Base-by-base conservation (phyloP, 2,113 vertebrate species). In the Spizaetus ornatus region DNA sequence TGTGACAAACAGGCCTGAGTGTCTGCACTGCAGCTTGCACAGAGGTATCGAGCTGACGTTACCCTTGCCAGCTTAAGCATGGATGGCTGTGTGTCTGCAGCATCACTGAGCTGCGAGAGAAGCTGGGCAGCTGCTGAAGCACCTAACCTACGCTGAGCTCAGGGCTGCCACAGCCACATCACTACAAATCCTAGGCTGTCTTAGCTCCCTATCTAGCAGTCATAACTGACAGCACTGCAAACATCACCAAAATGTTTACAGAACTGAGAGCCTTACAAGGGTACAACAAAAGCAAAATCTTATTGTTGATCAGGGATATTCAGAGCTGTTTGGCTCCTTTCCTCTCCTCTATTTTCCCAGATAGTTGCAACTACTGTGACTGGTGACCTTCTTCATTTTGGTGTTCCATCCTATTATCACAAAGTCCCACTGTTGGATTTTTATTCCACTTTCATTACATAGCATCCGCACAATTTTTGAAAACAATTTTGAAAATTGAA, bases 1-100 rank as follows among this genome's bases (percentile, higher is more conserved):
- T 0, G 0, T 5, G 20, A 32, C 65, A 62, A 40, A 34, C 14
- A 52, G 25, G 18, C 16, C 26, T 4, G 9, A 40, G 29, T 3
- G 16, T 14, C 40, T 12, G 15, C 31, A 13, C 20, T 53, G 52
- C 42, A 40, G 52, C n/a, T 59, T 31, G 31, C 31, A 25, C 2
- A 10, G 27, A 23, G 6, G 7, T 29, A 19, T 21, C 0, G 2
- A 59, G 29, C 43, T 18, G 21, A 34, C 1, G 2, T 34, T 45
- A 21, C 16, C 22, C 16, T 63, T 47, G 34, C 19, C 48, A 50
- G 70, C 34, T 59, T 9, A 50, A 62, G 34, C 15, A 32, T 1
- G 3, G 50, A 13, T 3, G 7, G 34, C 29, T 78, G 58, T 2
- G 0, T 11, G 13, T 7, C 42, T 52, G 42, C 59, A 73, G 86